Evolutionary conservation across 1,140 invertebrate species (phyloP), one percentile per base, ranked within the genome.

Genomic region (Ips nitidus): DNA sequence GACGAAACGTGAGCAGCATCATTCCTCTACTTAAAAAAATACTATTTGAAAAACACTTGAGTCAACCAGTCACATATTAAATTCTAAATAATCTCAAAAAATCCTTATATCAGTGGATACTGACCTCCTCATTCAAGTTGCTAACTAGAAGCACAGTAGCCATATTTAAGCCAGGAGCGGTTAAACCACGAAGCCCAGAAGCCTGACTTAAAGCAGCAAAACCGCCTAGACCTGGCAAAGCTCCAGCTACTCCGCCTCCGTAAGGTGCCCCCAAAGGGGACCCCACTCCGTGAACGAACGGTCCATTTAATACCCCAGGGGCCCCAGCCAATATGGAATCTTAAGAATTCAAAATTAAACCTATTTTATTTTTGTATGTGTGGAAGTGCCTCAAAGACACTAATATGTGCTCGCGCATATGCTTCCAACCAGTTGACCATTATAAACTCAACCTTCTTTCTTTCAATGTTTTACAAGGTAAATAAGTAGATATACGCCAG

Each of bases 111-210:
- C 45, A 50, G 22, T 36, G 4, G 36, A 60, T 75, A 75, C 75
- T 84, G 84, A 95, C 94, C 91, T 95, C 93, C 83, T 95, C 93
- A 82, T 95, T 95, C 68, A 95, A 86, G 82, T 95, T 95, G 81
- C 91, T 93, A 75, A 95, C 92, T 47, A 95, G 88, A 47, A 95
- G 84, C 1, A 95, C 94, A 64, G 92, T 94, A 41, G 91, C 91
- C 1, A 88, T 83, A 58, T 83, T 85, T 50, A 89, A 75, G 4
- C 86, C 86, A 8, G 86, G 85, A 2, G 86, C 84, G 36, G 86
- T 81, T 55, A 89, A 82, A n/a, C 86, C 86, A 58, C 87, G 85
- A 55, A 89, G 81, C 38, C 88, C 87, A 2, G 88, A 88, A 4
- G 91, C 85, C 37, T 85, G 87, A 1, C 88, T 87, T 56, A 92